Conservation (phyloP, 2,888 invertebrate species). For the Theristus sp. region DNA sequence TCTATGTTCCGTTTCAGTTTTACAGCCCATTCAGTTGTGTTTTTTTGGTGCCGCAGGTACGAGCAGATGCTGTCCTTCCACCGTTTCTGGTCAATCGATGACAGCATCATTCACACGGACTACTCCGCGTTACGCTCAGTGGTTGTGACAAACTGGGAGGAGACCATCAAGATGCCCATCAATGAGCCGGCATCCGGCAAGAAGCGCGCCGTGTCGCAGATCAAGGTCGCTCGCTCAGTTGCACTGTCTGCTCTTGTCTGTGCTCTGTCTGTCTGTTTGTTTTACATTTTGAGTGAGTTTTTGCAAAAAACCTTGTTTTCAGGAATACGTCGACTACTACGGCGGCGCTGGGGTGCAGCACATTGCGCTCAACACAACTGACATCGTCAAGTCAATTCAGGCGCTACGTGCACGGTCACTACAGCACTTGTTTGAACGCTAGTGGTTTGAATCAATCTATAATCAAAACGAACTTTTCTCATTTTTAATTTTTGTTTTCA, state of each 20-base stretch:
- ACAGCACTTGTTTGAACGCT: too few species aligned
- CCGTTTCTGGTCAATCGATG: slow-evolving; percentile 76
- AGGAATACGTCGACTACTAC: slow-evolving; percentile 90
- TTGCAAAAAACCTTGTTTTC: too few species aligned
- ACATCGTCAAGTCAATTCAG: slow-evolving; percentile 63
- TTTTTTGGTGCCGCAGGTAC: slow-evolving; percentile 35
- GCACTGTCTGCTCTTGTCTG: background rate
- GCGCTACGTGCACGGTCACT: slow-evolving; percentile 12
- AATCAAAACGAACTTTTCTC: too few species aligned
- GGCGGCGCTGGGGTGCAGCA: slow-evolving; percentile 95
- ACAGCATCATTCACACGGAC: slow-evolving; percentile 79
- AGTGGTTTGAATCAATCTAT: slow-evolving; percentile 1
- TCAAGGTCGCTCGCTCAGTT: too few species aligned
- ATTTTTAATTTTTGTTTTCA: too few species aligned
- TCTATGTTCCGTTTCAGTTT: too few species aligned
- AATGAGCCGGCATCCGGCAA: slow-evolving; percentile 90
- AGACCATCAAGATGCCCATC: slow-evolving; percentile 83
- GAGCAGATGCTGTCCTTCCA: slow-evolving; percentile 39
- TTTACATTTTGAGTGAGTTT: too few species aligned
- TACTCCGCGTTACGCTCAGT: slow-evolving; percentile 89
- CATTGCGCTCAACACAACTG: slow-evolving; percentile 79
- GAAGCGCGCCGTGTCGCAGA: slow-evolving; percentile 66
- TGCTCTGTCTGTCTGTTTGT: too few species aligned
- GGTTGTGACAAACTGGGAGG: slow-evolving; percentile 91
- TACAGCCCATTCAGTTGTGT: too few species aligned